Conservation (phyloP, 2,888 invertebrate species). For the Lithophane socia region DNA sequence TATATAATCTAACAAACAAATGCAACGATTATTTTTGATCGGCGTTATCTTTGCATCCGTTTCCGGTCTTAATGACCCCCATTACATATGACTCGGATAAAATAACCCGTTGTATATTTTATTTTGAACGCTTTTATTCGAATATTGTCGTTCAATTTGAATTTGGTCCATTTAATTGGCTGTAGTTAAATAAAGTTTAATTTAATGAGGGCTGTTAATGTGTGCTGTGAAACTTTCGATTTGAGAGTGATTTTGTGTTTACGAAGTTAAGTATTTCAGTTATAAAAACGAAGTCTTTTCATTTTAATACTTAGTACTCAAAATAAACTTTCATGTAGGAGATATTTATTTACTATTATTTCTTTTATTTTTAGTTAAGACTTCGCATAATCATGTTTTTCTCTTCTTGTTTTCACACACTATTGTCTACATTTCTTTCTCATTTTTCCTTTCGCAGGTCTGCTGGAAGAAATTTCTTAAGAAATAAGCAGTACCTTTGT, state of each 20-base stretch:
- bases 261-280: background rate
- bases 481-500: no score
- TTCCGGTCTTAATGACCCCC: constrained; percentile 61
- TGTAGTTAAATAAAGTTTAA: constrained; percentile 46
- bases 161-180: constrained; percentile 36
- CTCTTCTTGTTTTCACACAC: no score
- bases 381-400: no score
- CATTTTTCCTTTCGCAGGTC: no score
- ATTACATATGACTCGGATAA: constrained; percentile 61
- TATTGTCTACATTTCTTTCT: no score
- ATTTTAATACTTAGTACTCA: background rate
- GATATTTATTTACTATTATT: no score
- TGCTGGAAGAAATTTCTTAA: no score
- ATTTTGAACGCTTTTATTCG: constrained; percentile 43
- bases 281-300: background rate
- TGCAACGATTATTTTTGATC: constrained; percentile 52
- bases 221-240: constrained; percentile 17
- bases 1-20: constrained; percentile 48
- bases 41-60: constrained; percentile 60
- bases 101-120: constrained; percentile 57
- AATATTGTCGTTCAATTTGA: constrained; percentile 51
- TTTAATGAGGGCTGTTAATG: constrained; percentile 18
- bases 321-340: background rate
- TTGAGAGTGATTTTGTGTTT: background rate
- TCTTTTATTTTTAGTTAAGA: no score